A percentile compares a stretch with the other conserved stretches of the same genome.
Conservation (phyloP, 2,797 vertebrate species). For the Setipinna tenuifilis region DNA sequence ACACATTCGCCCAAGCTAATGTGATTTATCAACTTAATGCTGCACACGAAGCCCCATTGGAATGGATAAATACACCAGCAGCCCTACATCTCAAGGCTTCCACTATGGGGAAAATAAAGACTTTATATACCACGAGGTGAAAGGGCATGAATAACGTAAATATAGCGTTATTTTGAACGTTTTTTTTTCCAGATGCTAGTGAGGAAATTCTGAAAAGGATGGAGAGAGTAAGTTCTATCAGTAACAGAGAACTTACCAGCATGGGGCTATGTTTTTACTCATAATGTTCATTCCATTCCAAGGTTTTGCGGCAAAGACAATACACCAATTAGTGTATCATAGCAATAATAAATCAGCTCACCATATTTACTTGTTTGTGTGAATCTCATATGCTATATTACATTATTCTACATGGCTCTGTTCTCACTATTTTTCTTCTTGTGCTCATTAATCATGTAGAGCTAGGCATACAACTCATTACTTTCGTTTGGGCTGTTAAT, state of each 20-base stretch:
- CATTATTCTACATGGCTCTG: slow-evolving; percentile 20
- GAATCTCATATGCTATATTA: slow-evolving; percentile 4
- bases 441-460: not conserved
- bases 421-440: slow-evolving; percentile 9
- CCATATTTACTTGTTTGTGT: no score
- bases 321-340: not conserved
- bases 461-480: not conserved
- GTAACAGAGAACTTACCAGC: no score
- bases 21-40: slow-evolving; percentile 61
- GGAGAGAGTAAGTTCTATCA: no score
- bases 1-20: slow-evolving; percentile 50
- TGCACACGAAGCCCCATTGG: slow-evolving; percentile 38
- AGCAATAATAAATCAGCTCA: not conserved
- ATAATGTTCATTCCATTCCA: not conserved
- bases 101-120: not conserved
- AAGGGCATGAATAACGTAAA: no score
- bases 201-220: no score
- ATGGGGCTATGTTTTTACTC: not conserved
- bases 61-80: slow-evolving; percentile 48
- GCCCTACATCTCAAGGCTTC: not conserved
- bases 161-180: no score
- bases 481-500: not conserved
- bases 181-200: no score
- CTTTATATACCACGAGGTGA: no score
- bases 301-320: not conserved